Base-by-base conservation (phyloP, 2,888 invertebrate species). In the Crocallis elinguaria region DNA sequence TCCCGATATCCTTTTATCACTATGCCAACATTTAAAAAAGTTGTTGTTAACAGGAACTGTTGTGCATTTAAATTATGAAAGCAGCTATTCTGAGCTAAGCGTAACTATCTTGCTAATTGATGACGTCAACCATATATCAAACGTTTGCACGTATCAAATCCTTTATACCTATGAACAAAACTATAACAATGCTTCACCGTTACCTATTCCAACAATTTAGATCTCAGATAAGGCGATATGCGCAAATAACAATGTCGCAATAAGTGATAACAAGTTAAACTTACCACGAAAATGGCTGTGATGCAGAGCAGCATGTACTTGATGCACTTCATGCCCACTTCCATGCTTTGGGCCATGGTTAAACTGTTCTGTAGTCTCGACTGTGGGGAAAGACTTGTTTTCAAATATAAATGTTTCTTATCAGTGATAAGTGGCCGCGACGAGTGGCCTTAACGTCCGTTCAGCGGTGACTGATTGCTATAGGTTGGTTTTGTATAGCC, bases 221-320 rank as follows among this genome's bases (percentile, higher is more conserved):
- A 54, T 51, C 21, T 23, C 13, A 56, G 68, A 67, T 65, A 66
- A 73, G 51, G 46, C 49, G 53, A 62, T 62, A 59, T 63, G 48
- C 38, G 49, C 56, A 65, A 62, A 66, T 62, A 64, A 52, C 64
- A 54, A 54, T 60, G 64, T 50, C 60, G 60, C 58, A 64, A 58
- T 53, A 57, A 13, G 0, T 41, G 57, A 44, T 54, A 55, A 51
- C 56, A 54, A 16, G 1, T 11, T 54, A 57, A 70, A 93, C 95
- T 94, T 80, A 96, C 96, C 88, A 95, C 94, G 84, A 96, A 96
- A 79, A 96, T 93, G 17, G 95, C 93, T 77, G 96, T 96, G 67
- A 96, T 95, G 66, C 94, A 92, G 70, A 96, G 92, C 62, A 96
- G 88, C 88, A 96, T 92, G 73, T 95, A 96, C 82, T 96, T 96